phyloP scores from a whole-genome alignment of 2,113 vertebrate species.

The Oxygymnocypris stewartii region DNA sequence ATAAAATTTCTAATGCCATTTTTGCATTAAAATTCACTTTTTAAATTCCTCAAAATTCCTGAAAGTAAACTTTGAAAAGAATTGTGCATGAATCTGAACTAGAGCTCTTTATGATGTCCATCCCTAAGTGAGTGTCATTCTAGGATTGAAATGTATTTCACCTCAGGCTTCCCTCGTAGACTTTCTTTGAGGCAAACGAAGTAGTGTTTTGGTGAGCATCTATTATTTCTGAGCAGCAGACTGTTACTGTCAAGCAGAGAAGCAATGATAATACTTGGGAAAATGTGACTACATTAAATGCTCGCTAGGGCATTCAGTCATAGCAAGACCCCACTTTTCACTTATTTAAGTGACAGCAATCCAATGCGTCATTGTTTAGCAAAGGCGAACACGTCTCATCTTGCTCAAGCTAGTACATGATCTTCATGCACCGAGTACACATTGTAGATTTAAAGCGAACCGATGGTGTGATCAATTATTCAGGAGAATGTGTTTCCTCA shows the following conservation, averaged over 20 bases:
- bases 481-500: constrained; percentile 4
- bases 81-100: not conserved
- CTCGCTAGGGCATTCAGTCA: not conserved
- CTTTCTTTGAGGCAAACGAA: constrained; percentile 12
- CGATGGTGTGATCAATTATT: constrained; percentile 30
- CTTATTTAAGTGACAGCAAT: not conserved
- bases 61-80: not conserved
- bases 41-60: not conserved
- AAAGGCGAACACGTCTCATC: not conserved
- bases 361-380: not conserved
- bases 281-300: not conserved
- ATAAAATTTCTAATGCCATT: not conserved
- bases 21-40: not conserved
- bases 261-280: not conserved
- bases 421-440: constrained; percentile 1
- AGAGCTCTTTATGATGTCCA: not conserved
- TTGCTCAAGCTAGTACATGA: not conserved
- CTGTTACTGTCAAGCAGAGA: constrained; percentile 20
- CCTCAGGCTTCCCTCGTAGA: not conserved
- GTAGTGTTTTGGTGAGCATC: constrained; percentile 21
- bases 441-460: constrained; percentile 26
- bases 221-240: constrained; percentile 44
- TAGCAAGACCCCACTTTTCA: not conserved
- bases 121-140: constrained; percentile 16
- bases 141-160: not conserved